Evolutionary conservation across 2,113 vertebrate species (phyloP), one percentile per base, ranked within the genome.

Genomic region (Sarotherodon lohbergeri): DNA sequence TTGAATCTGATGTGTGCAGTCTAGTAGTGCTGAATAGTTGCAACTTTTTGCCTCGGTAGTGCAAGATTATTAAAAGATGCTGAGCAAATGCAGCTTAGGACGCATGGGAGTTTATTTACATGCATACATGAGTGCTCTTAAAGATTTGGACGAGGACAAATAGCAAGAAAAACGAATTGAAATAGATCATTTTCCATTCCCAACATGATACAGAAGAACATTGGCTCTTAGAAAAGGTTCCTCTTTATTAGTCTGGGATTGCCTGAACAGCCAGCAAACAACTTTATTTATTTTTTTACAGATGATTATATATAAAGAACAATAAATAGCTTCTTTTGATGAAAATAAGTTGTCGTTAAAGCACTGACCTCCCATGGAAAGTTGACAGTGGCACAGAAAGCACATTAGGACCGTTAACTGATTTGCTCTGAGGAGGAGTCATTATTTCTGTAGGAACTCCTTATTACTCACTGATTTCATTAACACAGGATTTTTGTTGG

Each of bases 321-420:
- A 97, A 97, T 97, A 97, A 97, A 97, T 97, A 97, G 90, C 80
- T 92, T 95, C 71, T 91, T 90, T 93, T 87, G 89, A 93, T 95
- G 90, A 95, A 93, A 90, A 93, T 71, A 92, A 95, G 96, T 94
- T 5, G 46, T 88, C 1, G 6, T 88, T 84, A 90, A 81, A 79
- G 73, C 50, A 80, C 84, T 82, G 88, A 91, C 85, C 91, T 90
- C 87, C 84, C 93, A 80, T 91, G 80, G 85, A 90, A 90, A 80
- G 86, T 89, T 91, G 92, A 93, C 95, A 96, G 95, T 96, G 95
- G 94, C 93, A 95, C 94, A 90, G 84, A 89, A 88, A 79, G 93
- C 90, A 93, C 84, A 94, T 91, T 84, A 43, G 46, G 81, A 80
- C 85, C 50, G 19, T 52, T 78, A 66, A 88, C 84, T 34, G 83